A percentile compares a stretch with the other conserved stretches of the same genome.
Conservation (phyloP, 2,113 vertebrate genomes). For the Neoarius graeffei region DNA sequence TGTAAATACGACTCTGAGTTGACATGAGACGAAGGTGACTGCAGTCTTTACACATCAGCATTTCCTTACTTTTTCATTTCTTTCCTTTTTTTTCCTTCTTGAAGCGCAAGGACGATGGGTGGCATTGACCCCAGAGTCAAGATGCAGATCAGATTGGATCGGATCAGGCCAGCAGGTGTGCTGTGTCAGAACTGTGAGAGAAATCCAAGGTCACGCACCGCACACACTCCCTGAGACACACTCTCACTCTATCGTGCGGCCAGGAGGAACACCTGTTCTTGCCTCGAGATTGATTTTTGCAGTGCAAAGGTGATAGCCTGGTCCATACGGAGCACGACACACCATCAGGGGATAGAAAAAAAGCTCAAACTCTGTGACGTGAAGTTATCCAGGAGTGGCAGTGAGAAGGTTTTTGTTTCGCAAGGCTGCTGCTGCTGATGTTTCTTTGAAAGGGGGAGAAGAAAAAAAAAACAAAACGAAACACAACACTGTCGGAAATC, state of each 20-base stretch:
- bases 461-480: not conserved
- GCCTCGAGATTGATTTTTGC: slow-evolving; percentile 44
- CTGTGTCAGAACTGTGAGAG: slow-evolving; percentile 62
- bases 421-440: not conserved
- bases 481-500: slow-evolving; percentile 46
- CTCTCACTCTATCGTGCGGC: slow-evolving; percentile 14
- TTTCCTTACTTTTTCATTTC: slow-evolving; percentile 25
- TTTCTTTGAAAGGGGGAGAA: not conserved
- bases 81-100: slow-evolving; percentile 27
- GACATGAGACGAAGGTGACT: slow-evolving; percentile 40
- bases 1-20: slow-evolving; percentile 41
- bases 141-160: slow-evolving; percentile 55
- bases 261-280: slow-evolving; percentile 50
- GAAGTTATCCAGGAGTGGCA: slow-evolving; percentile 1
- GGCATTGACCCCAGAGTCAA: slow-evolving; percentile 52
- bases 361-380: slow-evolving; percentile 9
- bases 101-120: slow-evolving; percentile 34
- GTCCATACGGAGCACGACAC: slow-evolving; percentile 30
- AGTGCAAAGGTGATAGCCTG: slow-evolving; percentile 35
- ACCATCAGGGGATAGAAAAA: not conserved
- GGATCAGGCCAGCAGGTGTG: slow-evolving; percentile 58
- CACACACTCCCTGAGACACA: slow-evolving; percentile 20
- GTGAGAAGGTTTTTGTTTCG: not conserved
- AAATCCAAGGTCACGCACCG: slow-evolving; percentile 63
- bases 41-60: slow-evolving; percentile 56